Evolutionary conservation across 37 sponge, comb jelly and placozoan genomes (phyloP).

Genomic region (Dysidea cf. avara): DNA sequence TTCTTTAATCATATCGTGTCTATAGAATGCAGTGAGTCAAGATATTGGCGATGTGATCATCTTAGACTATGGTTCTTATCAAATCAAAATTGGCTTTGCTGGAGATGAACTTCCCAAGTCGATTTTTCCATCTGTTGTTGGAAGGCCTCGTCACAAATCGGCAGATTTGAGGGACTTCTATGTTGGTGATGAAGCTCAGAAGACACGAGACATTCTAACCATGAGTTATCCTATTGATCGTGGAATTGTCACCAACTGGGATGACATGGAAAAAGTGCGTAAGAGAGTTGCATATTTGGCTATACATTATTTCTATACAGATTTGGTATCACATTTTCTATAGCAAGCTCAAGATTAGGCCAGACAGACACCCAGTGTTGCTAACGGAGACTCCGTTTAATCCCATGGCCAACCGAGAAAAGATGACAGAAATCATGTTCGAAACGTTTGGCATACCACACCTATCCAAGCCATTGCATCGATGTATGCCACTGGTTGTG

Average conservation of each 20-base stretch:
- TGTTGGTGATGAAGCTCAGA: slow-evolving; percentile 99
- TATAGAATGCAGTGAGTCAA: too few species aligned
- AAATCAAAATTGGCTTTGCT: slow-evolving; percentile 98
- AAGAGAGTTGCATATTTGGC: too few species aligned
- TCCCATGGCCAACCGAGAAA: slow-evolving; percentile 97
- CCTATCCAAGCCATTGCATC: slow-evolving; percentile 96
- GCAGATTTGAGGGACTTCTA: slow-evolving; percentile 99
- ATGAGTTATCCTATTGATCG: slow-evolving; percentile 99
- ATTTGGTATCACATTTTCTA: slow-evolving; percentile 99
- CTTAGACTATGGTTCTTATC: slow-evolving; percentile 97
- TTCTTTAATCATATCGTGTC: too few species aligned
- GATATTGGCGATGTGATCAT: slow-evolving; percentile 97
- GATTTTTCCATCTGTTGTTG: slow-evolving; percentile 97
- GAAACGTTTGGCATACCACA: slow-evolving; percentile 98
- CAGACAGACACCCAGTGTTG: too few species aligned
- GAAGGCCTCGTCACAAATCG: slow-evolving; percentile 97
- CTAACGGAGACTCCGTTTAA: slow-evolving; percentile 99
- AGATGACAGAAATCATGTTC: slow-evolving; percentile 99
- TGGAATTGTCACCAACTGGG: too few species aligned
- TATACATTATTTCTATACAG: slow-evolving; percentile 42
- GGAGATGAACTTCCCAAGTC: slow-evolving; percentile 98
- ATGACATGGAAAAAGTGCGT: slow-evolving; percentile 97
- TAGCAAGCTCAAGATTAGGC: slow-evolving; percentile 95
- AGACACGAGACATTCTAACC: slow-evolving; percentile 99
- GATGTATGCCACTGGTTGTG: slow-evolving; percentile 95